Base-by-base conservation (phyloP, 2,888 invertebrate species). In the Pollenia labialis region DNA sequence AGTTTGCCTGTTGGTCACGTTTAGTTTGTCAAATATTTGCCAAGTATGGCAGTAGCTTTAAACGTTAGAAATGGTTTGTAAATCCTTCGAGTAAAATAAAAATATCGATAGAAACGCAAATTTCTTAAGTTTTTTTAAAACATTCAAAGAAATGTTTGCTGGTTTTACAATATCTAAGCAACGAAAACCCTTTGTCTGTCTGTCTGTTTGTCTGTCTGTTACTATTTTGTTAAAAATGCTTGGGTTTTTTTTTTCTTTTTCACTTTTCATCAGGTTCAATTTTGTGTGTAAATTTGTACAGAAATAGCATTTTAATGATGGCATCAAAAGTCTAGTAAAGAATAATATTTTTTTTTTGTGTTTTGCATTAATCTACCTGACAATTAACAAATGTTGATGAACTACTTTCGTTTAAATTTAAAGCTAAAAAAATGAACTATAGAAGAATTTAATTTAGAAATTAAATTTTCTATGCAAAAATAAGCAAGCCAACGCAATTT, bases 331-430 rank as follows among this genome's bases (percentile, higher is more conserved):
- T 62, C 77, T 68, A 68, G 46, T 62, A 62, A 62, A 42, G 40
- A 42, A 42, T 32, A 40, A 16, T 66, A 40, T n/a, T 58, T 14
- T 62, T 72, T 44, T 32, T 64, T 64, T n/a, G 9, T 11, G 2
- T 48, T 58, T 58, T 58, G 69, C 40, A 42, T 74, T 66, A 50
- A 60, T 75, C 60, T 75, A 60, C 75, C 74, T 75, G 85, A 80
- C 74, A 80, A 69, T 79, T 60, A 85, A 74, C 75, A 80, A 85
- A 74, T 80, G 85, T 18, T 80, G 79, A 81, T 85, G 80, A 75
- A 85, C 85, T 85, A 80, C 69, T 85, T 85, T 74, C 9, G 60
- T 23, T 40, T 56, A 56, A 16, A 62, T 58, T 54, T 74, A 6
- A 48, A 46, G 46, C 6, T 12, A 16, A 6, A 18, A 56, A 18